phyloP scores from a whole-genome alignment of 2,113 vertebrate species.

The Mormyrus lacerda region DNA sequence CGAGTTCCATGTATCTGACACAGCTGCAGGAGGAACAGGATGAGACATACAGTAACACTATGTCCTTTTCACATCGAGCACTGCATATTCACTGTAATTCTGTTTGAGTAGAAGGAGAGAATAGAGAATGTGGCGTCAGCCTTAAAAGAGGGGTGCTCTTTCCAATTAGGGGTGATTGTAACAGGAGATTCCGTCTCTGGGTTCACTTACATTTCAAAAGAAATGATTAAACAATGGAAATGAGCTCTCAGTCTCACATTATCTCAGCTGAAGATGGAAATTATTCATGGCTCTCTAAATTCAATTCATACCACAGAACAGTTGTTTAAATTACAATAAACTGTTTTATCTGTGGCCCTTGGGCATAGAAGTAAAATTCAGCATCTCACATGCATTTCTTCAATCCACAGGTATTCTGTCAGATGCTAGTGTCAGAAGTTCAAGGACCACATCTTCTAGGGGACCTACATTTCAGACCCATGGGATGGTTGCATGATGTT shows the following conservation, averaged over 20 bases:
- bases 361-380: background rate
- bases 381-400: background rate
- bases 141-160: background rate
- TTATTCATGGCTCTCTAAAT: background rate
- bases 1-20: background rate
- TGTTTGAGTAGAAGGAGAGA: background rate
- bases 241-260: background rate
- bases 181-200: background rate
- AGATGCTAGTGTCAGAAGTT: background rate
- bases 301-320: background rate
- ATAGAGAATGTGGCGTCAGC: background rate
- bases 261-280: background rate
- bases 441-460: background rate
- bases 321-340: slow-evolving; percentile 1
- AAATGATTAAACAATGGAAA: slow-evolving; percentile 4
- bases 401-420: background rate
- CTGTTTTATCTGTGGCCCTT: background rate
- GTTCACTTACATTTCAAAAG: background rate
- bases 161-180: background rate
- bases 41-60: background rate
- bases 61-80: background rate
- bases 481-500: background rate
- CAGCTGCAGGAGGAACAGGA: background rate
- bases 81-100: background rate
- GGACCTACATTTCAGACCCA: background rate